A percentile compares a stretch with the other conserved stretches of the same genome.
These are phyloP conservation scores for Cydia splendana DNA, from an alignment of 1,140 invertebrate species.

Conservation along the genomic window DNA sequence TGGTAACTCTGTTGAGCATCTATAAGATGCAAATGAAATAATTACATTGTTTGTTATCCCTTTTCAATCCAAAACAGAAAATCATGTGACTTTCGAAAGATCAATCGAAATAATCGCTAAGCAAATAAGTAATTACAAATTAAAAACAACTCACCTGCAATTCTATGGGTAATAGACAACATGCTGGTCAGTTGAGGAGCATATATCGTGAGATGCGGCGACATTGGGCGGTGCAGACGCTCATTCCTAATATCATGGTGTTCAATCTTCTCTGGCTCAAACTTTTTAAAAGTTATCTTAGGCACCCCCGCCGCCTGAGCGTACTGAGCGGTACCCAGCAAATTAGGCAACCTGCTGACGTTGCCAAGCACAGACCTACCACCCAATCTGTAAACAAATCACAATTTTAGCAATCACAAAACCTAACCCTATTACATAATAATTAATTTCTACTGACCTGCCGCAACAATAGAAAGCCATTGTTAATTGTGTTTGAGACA, in stretches of 20 bases:
- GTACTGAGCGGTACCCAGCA: constrained; percentile 55
- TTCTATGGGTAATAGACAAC: constrained; percentile 90
- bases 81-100: neutral
- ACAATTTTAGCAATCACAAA: constrained; percentile 27
- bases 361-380: constrained; percentile 56
- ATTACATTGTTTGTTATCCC: neutral
- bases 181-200: constrained; percentile 87
- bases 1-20: no score
- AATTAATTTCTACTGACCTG: constrained; percentile 59
- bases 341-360: constrained; percentile 58
- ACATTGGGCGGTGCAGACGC: constrained; percentile 83
- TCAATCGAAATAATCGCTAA: neutral
- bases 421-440: constrained; percentile 61
- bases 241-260: constrained; percentile 65
- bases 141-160: constrained; percentile 82
- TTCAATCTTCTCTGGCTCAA: constrained; percentile 54
- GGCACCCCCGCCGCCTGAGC: constrained; percentile 59
- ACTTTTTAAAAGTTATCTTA: constrained; percentile 66
- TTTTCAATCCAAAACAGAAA: neutral
- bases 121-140: neutral
- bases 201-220: constrained; percentile 94
- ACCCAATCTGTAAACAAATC: constrained; percentile 57
- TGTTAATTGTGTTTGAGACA: constrained; percentile 31
- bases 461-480: constrained; percentile 66
- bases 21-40: no score